phyloP scores from a whole-genome alignment of 2,888 invertebrate genomes.

The Invenusta paracnida region DNA sequence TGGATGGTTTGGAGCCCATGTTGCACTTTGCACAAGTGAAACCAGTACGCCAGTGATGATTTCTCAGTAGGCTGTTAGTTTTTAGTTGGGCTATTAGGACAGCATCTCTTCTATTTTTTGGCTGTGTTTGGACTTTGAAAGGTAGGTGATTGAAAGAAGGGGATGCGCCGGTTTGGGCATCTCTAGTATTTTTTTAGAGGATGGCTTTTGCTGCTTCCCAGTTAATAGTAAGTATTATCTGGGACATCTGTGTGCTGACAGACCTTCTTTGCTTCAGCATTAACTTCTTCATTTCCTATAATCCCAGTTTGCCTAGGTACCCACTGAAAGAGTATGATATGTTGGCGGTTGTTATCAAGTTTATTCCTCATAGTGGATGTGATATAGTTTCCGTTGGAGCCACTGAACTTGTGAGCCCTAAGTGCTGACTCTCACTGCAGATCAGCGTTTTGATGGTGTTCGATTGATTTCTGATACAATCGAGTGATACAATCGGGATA shows the following conservation, averaged over 20 bases:
- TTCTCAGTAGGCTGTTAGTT: too few relatives aligned
- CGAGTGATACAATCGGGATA: not conserved
- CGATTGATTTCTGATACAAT: not conserved
- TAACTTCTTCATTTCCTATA: not conserved
- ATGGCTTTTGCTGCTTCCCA: not conserved
- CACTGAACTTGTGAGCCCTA: not conserved
- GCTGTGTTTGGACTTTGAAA: not conserved
- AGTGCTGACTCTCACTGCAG: not conserved
- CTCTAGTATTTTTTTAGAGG: not conserved
- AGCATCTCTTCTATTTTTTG: not conserved
- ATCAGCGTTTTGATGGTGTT: not conserved
- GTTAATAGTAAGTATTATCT: not conserved
- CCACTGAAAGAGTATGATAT: not conserved
- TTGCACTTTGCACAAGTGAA: too few relatives aligned
- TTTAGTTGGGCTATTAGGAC: too few relatives aligned
- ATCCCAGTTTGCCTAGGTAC: not conserved
- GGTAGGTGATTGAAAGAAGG: not conserved
- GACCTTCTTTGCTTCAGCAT: not conserved
- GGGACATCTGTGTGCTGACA: not conserved
- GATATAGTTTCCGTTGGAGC: not conserved
- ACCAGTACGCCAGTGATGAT: too few relatives aligned
- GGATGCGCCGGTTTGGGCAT: too few relatives aligned
- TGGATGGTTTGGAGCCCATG: too few relatives aligned
- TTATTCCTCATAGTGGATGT: not conserved
- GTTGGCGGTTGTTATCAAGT: not conserved